Percentiles rank a stretch among this genome's conserved stretches.
Conservation (phyloP, 2,888 invertebrate genomes). For the Pandemis corylana region DNA sequence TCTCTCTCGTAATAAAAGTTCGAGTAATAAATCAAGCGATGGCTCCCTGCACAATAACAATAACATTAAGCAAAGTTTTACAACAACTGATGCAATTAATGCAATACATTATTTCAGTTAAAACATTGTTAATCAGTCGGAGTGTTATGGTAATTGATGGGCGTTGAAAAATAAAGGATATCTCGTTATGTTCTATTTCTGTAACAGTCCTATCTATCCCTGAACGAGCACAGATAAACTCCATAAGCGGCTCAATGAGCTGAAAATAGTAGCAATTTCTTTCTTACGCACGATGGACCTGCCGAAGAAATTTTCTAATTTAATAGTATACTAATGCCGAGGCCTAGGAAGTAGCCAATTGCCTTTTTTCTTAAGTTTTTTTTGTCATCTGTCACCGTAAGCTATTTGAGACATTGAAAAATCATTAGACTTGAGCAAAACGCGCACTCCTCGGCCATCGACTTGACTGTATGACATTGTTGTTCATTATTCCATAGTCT, state of each 20-base stretch:
- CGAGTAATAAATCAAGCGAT: slow-evolving; percentile 22
- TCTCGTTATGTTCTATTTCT: not conserved
- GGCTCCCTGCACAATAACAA: slow-evolving; percentile 24
- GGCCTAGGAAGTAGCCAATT: too few species aligned
- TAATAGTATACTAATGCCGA: too few species aligned
- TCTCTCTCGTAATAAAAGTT: slow-evolving; percentile 25
- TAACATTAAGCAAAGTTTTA: slow-evolving; percentile 22
- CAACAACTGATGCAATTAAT: slow-evolving; percentile 20
- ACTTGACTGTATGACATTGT: too few species aligned
- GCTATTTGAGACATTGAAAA: too few species aligned
- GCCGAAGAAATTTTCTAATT: not conserved
- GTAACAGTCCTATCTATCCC: not conserved
- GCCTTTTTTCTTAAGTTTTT: too few species aligned
- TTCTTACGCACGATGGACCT: slow-evolving; percentile 1
- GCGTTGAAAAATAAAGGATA: not conserved
- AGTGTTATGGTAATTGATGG: not conserved
- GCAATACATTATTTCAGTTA: slow-evolving; percentile 9
- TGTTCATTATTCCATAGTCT: too few species aligned
- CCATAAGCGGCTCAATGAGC: slow-evolving; percentile 2
- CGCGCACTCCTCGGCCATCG: too few species aligned
- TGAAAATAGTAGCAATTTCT: slow-evolving; percentile 16
- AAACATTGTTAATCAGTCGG: slow-evolving; percentile 3
- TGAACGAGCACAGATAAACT: not conserved
- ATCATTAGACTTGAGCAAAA: too few species aligned
- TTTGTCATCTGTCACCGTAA: too few species aligned